Base-by-base conservation (phyloP, 2,888 invertebrate genomes). In the Cryptocheilus praepositus region DNA sequence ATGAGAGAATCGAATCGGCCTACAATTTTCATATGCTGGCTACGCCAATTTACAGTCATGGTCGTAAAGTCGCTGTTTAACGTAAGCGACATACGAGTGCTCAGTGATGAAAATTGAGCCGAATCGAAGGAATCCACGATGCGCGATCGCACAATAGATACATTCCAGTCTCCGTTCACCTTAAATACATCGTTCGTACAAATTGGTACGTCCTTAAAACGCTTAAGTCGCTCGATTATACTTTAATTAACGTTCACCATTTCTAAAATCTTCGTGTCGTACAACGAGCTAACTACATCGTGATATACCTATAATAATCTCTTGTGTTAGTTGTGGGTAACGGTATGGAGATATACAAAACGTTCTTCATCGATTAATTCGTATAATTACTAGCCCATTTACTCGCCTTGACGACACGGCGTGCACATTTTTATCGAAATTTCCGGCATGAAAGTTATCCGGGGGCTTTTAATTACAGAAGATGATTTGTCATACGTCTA, bases 201-300 rank as follows among this genome's bases (percentile, higher is more conserved):
- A 79, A 79, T 52, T 65, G 67, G 64, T 79, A 74, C 67, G 60
- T 59, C 58, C 15, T 63, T 79, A 79, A 71, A 36, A 70, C 69
- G 55, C 58, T 75, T 67, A 69, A 58, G 36, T 60, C 71, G 70
- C 65, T 64, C 66, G 74, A 21, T 76, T 76, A 77, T 64, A 67
- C 44, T 62, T 49, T 65, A 49, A 71, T 51, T 57, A 62, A 61
- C 74, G 28, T 45, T 74, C 74, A 79, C 71, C 36, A 4, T 51
- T 51, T 56, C 68, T 73, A 73, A 61, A 44, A n/a, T 79, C 36
- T 36, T 73, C 66, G 79, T 69, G 71, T 74, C 63, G 55, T 70
- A 76, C 71, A 75, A 74, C 67, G 59, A 74, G 51, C 76, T 79
- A 76, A 21, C 68, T 49, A 59, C 15, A 7, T 13, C 44, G 21